A percentile compares a stretch with the other conserved stretches of the same genome.
These are phyloP conservation scores for Clostera curtula DNA, from an alignment of 2,888 invertebrate genomes.

Conservation along the genomic window DNA sequence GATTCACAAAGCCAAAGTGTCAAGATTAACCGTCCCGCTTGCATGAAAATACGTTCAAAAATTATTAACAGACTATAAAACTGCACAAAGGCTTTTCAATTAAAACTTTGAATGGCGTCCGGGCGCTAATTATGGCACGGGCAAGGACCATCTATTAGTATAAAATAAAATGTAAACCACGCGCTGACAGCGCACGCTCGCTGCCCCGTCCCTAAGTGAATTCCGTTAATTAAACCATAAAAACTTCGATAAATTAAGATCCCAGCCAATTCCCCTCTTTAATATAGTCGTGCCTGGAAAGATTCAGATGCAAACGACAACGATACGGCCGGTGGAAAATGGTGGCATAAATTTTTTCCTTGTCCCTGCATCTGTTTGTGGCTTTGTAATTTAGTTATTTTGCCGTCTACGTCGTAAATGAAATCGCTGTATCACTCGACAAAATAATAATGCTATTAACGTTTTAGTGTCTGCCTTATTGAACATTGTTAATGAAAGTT, in stretches of 20 bases:
- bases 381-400: slow-evolving; percentile 57
- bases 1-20: slow-evolving; percentile 29
- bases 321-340: slow-evolving; percentile 51
- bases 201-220: slow-evolving; percentile 61
- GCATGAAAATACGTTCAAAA: slow-evolving; percentile 51
- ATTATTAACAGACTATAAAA: slow-evolving; percentile 64
- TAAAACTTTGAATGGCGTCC: slow-evolving; percentile 69
- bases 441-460: slow-evolving; percentile 28
- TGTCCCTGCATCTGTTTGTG: slow-evolving; percentile 56
- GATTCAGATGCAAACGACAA: slow-evolving; percentile 72
- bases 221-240: slow-evolving; percentile 77
- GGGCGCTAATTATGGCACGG: slow-evolving; percentile 61
- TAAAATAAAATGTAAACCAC: slow-evolving; percentile 59
- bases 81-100: slow-evolving; percentile 71
- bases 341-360: slow-evolving; percentile 48
- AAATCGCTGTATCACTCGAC: slow-evolving; percentile 32
- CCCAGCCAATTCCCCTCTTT: slow-evolving; percentile 71
- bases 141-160: slow-evolving; percentile 61
- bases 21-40: slow-evolving; percentile 38
- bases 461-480: slow-evolving; percentile 19
- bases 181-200: slow-evolving; percentile 22
- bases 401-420: slow-evolving; percentile 27
- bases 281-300: slow-evolving; percentile 63
- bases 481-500: slow-evolving; percentile 13
- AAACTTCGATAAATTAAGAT: slow-evolving; percentile 77